phyloP scores from a whole-genome alignment of 2,888 invertebrate genomes.

The Chaitophorus viminalis region DNA sequence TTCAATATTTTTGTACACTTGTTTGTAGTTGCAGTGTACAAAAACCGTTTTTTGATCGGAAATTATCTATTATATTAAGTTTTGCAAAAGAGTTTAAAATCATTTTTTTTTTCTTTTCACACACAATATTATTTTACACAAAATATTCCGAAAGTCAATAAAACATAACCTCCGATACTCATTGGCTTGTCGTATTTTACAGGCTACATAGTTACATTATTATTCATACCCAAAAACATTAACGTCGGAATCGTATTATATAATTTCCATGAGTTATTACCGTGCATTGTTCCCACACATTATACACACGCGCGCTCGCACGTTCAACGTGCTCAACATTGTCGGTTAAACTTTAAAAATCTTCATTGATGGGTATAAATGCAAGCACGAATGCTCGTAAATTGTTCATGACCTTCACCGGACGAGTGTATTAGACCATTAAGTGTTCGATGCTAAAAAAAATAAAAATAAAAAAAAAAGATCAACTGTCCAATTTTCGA shows the following conservation, averaged over 20 bases:
- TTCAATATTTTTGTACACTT: too few species aligned
- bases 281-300: conserved; percentile 25
- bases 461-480: neutral
- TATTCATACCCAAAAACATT: neutral
- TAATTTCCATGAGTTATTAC: conserved; percentile 38
- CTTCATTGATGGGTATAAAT: conserved; percentile 28
- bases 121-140: neutral
- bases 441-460: neutral
- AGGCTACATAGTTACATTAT: neutral
- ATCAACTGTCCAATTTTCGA: neutral
- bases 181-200: neutral
- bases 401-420: conserved; percentile 52
- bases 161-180: neutral
- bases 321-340: neutral
- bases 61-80: too few species aligned
- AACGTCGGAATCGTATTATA: conserved; percentile 22
- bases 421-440: neutral
- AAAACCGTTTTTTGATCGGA: too few species aligned
- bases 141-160: neutral
- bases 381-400: conserved; percentile 40
- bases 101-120: neutral
- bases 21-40: too few species aligned
- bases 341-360: conserved; percentile 30
- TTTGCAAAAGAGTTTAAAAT: too few species aligned
- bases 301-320: neutral